Base-by-base conservation (phyloP, 2,888 invertebrate species). In the Leptinotarsa rubiginosa region DNA sequence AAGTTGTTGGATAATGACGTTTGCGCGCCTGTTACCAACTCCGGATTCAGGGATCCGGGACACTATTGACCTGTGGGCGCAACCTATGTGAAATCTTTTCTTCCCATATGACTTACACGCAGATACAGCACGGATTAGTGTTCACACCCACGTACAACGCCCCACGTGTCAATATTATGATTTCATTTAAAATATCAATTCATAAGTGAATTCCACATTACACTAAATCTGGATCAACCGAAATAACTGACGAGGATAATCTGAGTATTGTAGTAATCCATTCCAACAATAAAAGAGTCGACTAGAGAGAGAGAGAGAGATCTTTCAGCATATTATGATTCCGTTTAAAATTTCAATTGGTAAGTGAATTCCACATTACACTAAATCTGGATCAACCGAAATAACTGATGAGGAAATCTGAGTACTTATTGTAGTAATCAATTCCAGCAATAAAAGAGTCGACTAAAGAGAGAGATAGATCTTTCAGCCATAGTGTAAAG, bases 1-100 rank as follows among this genome's bases (percentile, higher is more conserved):
- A 84, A 86, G 84, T 82, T 84, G 83, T 81, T 81, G 83, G 82
- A 83, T 86, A 85, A 86, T 84, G 85, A 86, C 85, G 86, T 85
- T 86, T 85, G 86, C 86, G 87, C 87, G 85, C 81, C 85, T 82
- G 84, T 79, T 76, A 74, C 75, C 69, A 64, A 72, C 76, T 79
- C 81, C 83, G 82, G 84, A 77, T 82, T 83, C 84, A 82, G 84
- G 81, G 83, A 81, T 84, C 85, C 84, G 84, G 85, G 81, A 82
- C 81, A 83, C 83, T 85, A 85, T 84, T 84, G 85, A 84, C 85
- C 85, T 80, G 81, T 81, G 80, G 82, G 81, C 82, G 79, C 82
- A 76, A 81, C 83, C 83, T 83, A 82, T 81, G 77, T 79, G 79
- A 80, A 82, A 82, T 79, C 81, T 82, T 84, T 84, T 83, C 83